Evolutionary conservation across 2,113 vertebrate species (phyloP), one percentile per base, ranked within the genome.

Genomic region (Menidia beryllina): DNA sequence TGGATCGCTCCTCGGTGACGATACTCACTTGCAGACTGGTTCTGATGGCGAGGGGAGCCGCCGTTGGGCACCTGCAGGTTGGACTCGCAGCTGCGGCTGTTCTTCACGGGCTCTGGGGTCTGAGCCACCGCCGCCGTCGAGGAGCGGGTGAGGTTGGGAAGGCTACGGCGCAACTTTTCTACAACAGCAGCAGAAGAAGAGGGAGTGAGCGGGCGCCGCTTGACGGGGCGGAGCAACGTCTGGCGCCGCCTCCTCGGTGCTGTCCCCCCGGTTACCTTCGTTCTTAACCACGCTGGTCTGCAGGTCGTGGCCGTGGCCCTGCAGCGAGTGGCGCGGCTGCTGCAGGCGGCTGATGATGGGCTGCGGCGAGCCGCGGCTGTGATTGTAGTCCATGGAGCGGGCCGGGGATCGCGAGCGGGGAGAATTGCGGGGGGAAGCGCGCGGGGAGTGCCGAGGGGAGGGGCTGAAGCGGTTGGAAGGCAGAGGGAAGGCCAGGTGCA

Each of bases 41-140:
- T 90, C 92, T 98, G 97, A 87, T 97, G 96, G 59, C 96, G 94
- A 81, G 96, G 95, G 69, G 96, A 96, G 81, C 96, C 96, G 82
- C 97, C 97, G 41, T 99, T 98, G 94, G 96, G 95, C 95, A 98
- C 94, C 93, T 98, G 97, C 75, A 98, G 95, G 91, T 97, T 99
- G 84, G 97, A 97, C 84, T 99, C 98, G 53, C 87, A 93, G 82
- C 96, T 98, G 92, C 96, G 95, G 84, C 97, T 98, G 92, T 95
- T 98, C 93, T 97, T 98, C 77, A 98, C 96, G 14, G 96, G 94
- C 85, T 99, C 98, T 47, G 92, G 91, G 2, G 62, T 39, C 88
- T 95, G 96, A 56, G 93, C 92, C 8, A 63, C 91, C 0, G 53
- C 92, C 0, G 69, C 74, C 3, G 43, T 93, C 59, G 86, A 82